Conservation (phyloP, 1,140 invertebrate species). For the Eubasilissa regina region DNA sequence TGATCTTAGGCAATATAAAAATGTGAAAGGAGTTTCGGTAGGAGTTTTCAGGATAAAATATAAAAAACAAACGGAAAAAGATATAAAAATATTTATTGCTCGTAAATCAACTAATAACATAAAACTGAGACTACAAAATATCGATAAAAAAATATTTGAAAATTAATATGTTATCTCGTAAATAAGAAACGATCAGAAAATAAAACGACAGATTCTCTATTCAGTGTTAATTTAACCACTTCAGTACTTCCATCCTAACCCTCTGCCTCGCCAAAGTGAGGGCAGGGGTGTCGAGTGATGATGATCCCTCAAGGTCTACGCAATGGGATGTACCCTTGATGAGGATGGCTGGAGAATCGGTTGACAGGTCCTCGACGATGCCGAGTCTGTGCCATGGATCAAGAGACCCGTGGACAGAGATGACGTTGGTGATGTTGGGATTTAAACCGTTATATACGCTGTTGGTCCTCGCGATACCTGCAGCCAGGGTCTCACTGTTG, state of each 20-base stretch:
- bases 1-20: too few species aligned
- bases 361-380: slow-evolving; percentile 71
- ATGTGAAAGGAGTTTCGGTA: too few species aligned
- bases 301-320: slow-evolving; percentile 78
- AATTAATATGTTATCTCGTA: neutral
- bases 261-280: slow-evolving; percentile 75
- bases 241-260: slow-evolving; percentile 72
- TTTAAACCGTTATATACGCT: slow-evolving; percentile 74
- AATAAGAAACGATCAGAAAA: neutral
- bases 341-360: slow-evolving; percentile 72
- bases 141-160: neutral
- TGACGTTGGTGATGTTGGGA: slow-evolving; percentile 75
- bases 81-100: too few species aligned
- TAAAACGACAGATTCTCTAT: neutral
- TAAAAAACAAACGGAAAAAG: too few species aligned
- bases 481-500: slow-evolving; percentile 67
- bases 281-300: slow-evolving; percentile 70
- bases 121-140: too few species aligned
- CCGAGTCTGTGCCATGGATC: slow-evolving; percentile 80
- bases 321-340: slow-evolving; percentile 83
- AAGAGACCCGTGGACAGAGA: slow-evolving; percentile 77
- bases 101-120: too few species aligned
- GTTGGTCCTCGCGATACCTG: slow-evolving; percentile 74
- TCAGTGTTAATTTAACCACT: slow-evolving; percentile 68
- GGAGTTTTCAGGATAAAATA: too few species aligned